Percentiles rank a stretch among this genome's conserved stretches.
Evolutionary conservation across 2,888 invertebrate genomes (phyloP).

Genomic region (Augochlorella aurata): DNA sequence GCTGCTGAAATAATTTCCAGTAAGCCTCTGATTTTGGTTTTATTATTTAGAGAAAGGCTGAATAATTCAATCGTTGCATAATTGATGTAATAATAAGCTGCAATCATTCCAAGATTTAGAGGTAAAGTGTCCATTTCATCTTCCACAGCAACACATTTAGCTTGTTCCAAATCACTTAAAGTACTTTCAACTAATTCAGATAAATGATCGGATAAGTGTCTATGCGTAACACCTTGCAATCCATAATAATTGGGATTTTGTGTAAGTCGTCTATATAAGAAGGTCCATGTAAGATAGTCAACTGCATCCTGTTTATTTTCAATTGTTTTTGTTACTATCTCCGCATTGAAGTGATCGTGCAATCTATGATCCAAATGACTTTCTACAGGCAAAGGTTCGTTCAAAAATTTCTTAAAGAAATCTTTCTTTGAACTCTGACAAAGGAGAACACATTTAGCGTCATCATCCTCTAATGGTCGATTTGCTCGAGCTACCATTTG

Average conservation of each 20-base stretch:
- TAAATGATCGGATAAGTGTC: conserved; percentile 98
- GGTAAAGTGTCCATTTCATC: conserved; percentile 99
- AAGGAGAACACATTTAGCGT: conserved; percentile 97
- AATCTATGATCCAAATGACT: conserved; percentile 98
- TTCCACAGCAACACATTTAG: conserved; percentile 98
- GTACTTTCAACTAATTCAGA: conserved; percentile 99
- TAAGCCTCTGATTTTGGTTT: conserved; percentile 98
- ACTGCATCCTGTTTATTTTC: conserved; percentile 99
- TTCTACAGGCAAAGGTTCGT: conserved; percentile 98
- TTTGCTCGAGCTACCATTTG: conserved; percentile 99
- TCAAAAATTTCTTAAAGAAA: conserved; percentile 98
- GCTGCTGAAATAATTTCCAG: conserved; percentile 99
- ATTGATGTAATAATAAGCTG: conserved; percentile 99
- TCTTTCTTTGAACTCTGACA: conserved; percentile 99
- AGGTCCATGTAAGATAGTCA: conserved; percentile 99
- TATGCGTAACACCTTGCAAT: conserved; percentile 97
- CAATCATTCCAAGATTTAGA: conserved; percentile 99
- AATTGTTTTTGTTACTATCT: conserved; percentile 99
- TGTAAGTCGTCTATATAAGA: conserved; percentile 96
- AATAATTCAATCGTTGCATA: conserved; percentile 99
- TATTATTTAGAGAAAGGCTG: conserved; percentile 96
- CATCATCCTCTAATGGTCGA: conserved; percentile 94
- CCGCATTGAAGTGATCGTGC: conserved; percentile 99
- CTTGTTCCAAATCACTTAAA: conserved; percentile 95
- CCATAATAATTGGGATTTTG: conserved; percentile 99